Base-by-base conservation (phyloP, 1,140 invertebrate genomes). In the Melitaea cinxia region DNA sequence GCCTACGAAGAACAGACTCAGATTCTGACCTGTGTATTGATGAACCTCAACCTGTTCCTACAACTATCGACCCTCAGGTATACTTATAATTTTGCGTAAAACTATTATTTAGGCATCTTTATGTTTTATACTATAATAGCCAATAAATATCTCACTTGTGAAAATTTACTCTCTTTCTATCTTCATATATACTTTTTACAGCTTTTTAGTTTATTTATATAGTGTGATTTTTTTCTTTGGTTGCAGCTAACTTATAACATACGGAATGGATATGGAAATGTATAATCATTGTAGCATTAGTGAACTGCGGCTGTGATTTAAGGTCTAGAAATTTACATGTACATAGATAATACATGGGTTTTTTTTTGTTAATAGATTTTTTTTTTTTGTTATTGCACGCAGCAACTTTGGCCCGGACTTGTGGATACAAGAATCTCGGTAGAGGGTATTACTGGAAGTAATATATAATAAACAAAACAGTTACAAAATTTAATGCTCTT, bases 1-100 rank as follows among this genome's bases (percentile, higher is more conserved):
- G 91, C 62, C 92, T 93, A 68, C 91, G 93, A 65, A 92, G 93
- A 77, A 92, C 92, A 23, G 96, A 97, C 84, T 97, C 96, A 9
- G 96, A 97, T 91, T 97, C 95, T 15, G 96, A 98, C 88, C 93
- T 97, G 45, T 97, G 96, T 82, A 93, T 97, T 65, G 96, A 96
- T 78, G 95, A 97, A 65, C 82, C 82, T 5, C 81, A 86, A 49
- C 76, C 85, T 10, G 80, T 86, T 15, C 88, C 88, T 9, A 80
- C 89, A 7, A 89, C 78, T 55, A 88, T 91, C 47, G 89, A 91
- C 56, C 91, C 89, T 54, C 85, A 91, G 89, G 91, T 91, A 86
- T 75, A 68, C 58, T 63, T 68, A 52, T 50, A 57, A 60, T 65
- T 42, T 35, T 35, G 12, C 14, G 5, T 14, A 37, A n/a, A 37